phyloP scores from a whole-genome alignment of 2,888 invertebrate species.

The Agonum fuliginosum region DNA sequence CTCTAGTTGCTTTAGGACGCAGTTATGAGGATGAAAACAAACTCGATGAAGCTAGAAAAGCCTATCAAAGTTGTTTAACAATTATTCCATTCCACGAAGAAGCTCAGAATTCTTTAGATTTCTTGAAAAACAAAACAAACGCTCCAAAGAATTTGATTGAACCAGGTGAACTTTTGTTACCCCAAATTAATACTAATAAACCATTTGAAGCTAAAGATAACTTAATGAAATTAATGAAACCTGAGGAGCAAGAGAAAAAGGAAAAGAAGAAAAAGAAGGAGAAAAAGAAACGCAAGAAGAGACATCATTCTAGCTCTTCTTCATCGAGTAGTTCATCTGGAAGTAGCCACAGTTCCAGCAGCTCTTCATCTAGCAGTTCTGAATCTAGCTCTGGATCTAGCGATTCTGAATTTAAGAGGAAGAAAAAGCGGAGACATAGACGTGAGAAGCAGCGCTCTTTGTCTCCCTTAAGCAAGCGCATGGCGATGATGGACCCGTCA shows the following conservation, averaged over 20 bases:
- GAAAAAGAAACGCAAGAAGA: slow-evolving; percentile 79
- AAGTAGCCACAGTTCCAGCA: slow-evolving; percentile 77
- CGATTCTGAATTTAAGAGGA: slow-evolving; percentile 75
- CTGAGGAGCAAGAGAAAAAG: slow-evolving; percentile 75
- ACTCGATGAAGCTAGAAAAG: slow-evolving; percentile 88
- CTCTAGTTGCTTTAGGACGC: slow-evolving; percentile 90
- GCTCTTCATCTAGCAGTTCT: slow-evolving; percentile 73
- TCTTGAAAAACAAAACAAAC: slow-evolving; percentile 82
- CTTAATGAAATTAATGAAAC: slow-evolving; percentile 77
- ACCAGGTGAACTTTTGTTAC: slow-evolving; percentile 78
- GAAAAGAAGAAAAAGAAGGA: slow-evolving; percentile 81
- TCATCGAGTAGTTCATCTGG: slow-evolving; percentile 72
- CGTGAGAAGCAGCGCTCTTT: slow-evolving; percentile 82
- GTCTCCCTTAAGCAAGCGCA: slow-evolving; percentile 88
- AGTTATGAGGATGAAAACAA: slow-evolving; percentile 93
- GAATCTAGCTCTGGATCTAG: slow-evolving; percentile 82
- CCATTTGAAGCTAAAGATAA: slow-evolving; percentile 80
- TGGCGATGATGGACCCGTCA: slow-evolving; percentile 82
- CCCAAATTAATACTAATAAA: slow-evolving; percentile 73
- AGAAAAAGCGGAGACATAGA: slow-evolving; percentile 76
- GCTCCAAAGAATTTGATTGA: slow-evolving; percentile 78
- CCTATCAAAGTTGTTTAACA: slow-evolving; percentile 88
- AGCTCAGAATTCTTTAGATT: slow-evolving; percentile 88
- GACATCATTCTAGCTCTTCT: slow-evolving; percentile 76
- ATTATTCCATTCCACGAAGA: slow-evolving; percentile 92